A percentile compares a stretch with the other conserved stretches of the same genome.
These are phyloP conservation scores for Elmis aenea DNA, from an alignment of 2,888 invertebrate species.

Conservation along the genomic window DNA sequence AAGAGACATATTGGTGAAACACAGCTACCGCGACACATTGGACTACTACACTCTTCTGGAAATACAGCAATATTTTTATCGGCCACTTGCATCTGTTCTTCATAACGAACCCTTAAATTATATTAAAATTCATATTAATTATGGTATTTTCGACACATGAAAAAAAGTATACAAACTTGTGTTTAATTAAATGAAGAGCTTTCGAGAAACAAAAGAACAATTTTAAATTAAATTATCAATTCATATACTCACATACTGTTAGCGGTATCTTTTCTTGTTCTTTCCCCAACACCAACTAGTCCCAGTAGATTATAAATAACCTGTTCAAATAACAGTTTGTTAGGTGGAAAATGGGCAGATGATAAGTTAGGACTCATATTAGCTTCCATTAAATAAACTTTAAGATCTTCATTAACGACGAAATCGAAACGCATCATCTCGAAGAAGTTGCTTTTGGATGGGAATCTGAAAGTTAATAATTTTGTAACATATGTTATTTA, in stretches of 20 bases:
- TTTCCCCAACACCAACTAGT: slow-evolving; percentile 67
- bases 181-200: too few species aligned
- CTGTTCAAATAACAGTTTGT: slow-evolving; percentile 85
- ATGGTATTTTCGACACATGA: too few species aligned
- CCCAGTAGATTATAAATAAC: slow-evolving; percentile 79
- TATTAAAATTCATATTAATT: slow-evolving; percentile 4
- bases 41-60: slow-evolving; percentile 59
- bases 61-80: slow-evolving; percentile 76
- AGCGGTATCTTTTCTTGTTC: slow-evolving; percentile 45
- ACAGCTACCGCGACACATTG: slow-evolving; percentile 59
- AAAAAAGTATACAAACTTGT: too few species aligned
- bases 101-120: slow-evolving; percentile 47
- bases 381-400: slow-evolving; percentile 87
- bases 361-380: slow-evolving; percentile 98
- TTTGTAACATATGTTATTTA: neutral
- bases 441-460: slow-evolving; percentile 71
- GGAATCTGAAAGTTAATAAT: slow-evolving; percentile 35
- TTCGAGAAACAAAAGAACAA: neutral
- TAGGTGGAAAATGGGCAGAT: slow-evolving; percentile 87
- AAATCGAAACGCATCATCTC: slow-evolving; percentile 95
- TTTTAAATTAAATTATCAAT: neutral
- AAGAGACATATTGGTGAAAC: slow-evolving; percentile 64
- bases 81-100: slow-evolving; percentile 63
- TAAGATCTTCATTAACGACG: slow-evolving; percentile 79
- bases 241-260: slow-evolving; percentile 40